Conservation (phyloP, 2,113 vertebrate genomes). For the Chaetura pelagica region DNA sequence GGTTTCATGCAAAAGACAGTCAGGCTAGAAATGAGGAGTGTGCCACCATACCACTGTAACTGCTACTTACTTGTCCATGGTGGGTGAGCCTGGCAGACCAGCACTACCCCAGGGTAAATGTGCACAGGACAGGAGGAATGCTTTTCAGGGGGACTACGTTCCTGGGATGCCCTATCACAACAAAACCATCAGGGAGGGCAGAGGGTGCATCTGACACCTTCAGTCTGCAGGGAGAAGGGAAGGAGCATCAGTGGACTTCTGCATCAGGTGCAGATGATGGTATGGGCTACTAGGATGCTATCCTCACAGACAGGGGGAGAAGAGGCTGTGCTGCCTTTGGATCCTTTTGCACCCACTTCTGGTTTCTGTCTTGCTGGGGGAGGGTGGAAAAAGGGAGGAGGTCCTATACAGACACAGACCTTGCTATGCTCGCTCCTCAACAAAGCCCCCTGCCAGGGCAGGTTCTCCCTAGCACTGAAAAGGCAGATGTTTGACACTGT, state of each 20-base stretch:
- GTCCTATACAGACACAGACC: background rate
- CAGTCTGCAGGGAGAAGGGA: background rate
- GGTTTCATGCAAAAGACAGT: background rate
- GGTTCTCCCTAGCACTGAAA: background rate
- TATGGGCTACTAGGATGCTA: fast-evolving
- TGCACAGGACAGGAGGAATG: background rate
- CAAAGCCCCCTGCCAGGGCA: background rate
- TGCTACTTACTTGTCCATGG: fast-evolving
- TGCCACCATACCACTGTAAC: background rate
- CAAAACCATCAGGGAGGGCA: background rate
- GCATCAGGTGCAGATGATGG: background rate
- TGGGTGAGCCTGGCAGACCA: background rate
- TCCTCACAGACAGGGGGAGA: background rate
- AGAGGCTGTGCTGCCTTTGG: background rate
- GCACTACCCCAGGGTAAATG: fast-evolving
- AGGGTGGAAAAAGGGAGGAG: background rate
- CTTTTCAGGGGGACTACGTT: background rate
- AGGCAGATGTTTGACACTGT: background rate
- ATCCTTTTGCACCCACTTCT: background rate
- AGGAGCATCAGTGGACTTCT: background rate
- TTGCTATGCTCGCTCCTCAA: background rate
- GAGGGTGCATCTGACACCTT: background rate
- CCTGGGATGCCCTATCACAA: background rate
- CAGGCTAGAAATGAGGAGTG: background rate
- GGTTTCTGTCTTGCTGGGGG: background rate